Evolutionary conservation across 2,113 vertebrate genomes (phyloP), one percentile per base, ranked within the genome.

Genomic region (Tautogolabrus adspersus): DNA sequence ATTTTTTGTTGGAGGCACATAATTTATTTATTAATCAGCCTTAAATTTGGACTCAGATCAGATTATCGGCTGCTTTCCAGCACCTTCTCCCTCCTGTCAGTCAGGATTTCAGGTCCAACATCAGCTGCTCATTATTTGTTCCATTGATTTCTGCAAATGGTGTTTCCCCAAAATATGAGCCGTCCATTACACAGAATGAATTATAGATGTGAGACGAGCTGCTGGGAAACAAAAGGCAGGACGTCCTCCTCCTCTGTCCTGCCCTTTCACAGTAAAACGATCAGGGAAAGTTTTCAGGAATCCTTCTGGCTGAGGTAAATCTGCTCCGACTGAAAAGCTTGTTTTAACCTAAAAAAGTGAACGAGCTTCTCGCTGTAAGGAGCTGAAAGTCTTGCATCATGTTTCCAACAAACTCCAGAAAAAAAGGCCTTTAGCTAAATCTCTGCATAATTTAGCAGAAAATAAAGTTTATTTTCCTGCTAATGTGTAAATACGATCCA

Each of bases 21-120:
- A 49, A 91, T 88, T 90, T 87, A 92, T 92, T 90, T 85, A 93
- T 91, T 89, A 88, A 92, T 91, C 78, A 90, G 68, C 68, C 57
- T 85, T 79, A 85, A 91, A 88, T 88, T 79, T 83, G 79, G 84
- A 76, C 79, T 87, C 81, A 81, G 76, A 92, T 88, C 85, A 87
- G 81, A 89, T 88, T 82, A 85, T 44, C 61, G 21, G 16, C 77
- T 63, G 66, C 79, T 60, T 54, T 68, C 26, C 72, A 68, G 70
- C 84, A 86, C 84, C 84, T 87, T 75, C 15, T 18, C 49, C 56
- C 22, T 44, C 44, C 87, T 57, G 75, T 82, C 77, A 49, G 54
- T 1, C 58, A 74, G 26, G 65, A 38, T 84, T 75, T 79, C 82
- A 51, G 74, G 42, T 80, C 72, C 34, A 61, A 79, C 79, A 79